Base-by-base conservation (phyloP, 1,140 invertebrate genomes). In the Berghia stephanieae region DNA sequence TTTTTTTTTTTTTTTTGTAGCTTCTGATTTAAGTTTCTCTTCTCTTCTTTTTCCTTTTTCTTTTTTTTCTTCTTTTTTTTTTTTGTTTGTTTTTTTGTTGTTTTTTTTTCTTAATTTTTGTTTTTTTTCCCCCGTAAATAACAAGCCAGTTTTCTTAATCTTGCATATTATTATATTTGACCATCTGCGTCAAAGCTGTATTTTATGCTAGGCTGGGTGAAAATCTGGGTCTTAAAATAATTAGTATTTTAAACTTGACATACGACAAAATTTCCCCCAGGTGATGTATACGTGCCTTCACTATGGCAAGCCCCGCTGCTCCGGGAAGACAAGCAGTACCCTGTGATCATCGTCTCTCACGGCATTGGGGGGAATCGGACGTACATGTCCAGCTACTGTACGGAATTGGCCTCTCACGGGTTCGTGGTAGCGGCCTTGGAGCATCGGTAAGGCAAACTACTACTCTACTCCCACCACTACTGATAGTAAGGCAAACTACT, bases 281-380 rank as follows among this genome's bases (percentile, higher is more conserved):
- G 90, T 80, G 86, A 89, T 76, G 83, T 89, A 3, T 88, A 91
- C 71, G 90, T 93, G 77, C 93, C 93, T 3, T 91, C 90, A 0
- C 79, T 92, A 44, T 92, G 91, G 87, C 91, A 92, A 67, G 91
- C 88, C 36, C 80, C 80, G 80, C 84, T 85, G 44, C 83, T 79
- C n/a, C 57, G 78, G 34, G 66, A 71, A 10, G 75, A 82, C 36
- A 83, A 78, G 70, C 88, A 85, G 77, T 90, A 92, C 79, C 93
- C 93, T 44, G 90, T 93, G 10, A 81, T 94, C 38, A 86, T 94
- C 21, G 92, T 94, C 81, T 93, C 93, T 0, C 93, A 94, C 86
- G 93, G 93, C 16, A 88, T 93, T 46, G 92, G 92, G 27, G 92
- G 91, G 0, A 91, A 91, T 81, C 86, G 93, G 76, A 92, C 92